Evolutionary conservation across 64 coral and sea anemone genomes (phyloP).

Genomic region (Trachythela sp.): DNA sequence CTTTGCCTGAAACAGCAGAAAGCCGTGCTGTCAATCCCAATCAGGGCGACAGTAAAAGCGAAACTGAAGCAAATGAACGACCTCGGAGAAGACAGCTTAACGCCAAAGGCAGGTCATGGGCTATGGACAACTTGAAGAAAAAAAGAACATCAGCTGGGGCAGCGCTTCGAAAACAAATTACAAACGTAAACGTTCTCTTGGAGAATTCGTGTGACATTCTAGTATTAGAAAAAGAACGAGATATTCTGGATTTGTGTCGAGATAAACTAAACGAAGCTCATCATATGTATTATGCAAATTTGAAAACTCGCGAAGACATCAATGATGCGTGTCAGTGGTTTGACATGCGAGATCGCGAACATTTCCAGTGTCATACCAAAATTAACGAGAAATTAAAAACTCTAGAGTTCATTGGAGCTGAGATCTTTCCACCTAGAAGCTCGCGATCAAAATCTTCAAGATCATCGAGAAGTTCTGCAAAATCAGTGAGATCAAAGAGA

Average conservation of each 20-base stretch:
- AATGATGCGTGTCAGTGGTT: slow-evolving; percentile 29
- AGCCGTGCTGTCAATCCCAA: too few relatives aligned
- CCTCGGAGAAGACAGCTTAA: background rate
- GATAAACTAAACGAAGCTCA: slow-evolving; percentile 36
- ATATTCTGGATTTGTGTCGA: slow-evolving; percentile 18
- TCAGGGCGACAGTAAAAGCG: too few relatives aligned
- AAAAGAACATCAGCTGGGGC: slow-evolving; percentile 8
- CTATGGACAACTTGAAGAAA: background rate
- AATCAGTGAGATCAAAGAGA: slow-evolving; percentile 39
- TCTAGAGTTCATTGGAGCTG: slow-evolving; percentile 19
- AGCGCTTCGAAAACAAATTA: slow-evolving; percentile 31
- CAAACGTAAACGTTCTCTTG: slow-evolving; percentile 24
- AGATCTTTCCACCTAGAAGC: background rate
- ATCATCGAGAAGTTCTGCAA: slow-evolving; percentile 18
- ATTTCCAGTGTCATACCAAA: slow-evolving; percentile 37
- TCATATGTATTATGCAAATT: slow-evolving; percentile 25
- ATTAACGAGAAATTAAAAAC: slow-evolving; percentile 27
- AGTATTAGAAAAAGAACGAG: slow-evolving; percentile 34
- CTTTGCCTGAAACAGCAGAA: too few relatives aligned
- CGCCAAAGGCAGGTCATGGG: background rate
- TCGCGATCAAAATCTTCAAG: slow-evolving; percentile 20
- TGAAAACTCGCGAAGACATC: background rate
- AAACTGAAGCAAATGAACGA: too few relatives aligned
- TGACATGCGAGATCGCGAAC: slow-evolving; percentile 26
- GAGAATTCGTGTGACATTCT: background rate